These are phyloP conservation scores for Halichoerus grypus DNA, from an alignment of 2,113 vertebrate species.

Conservation along the genomic window DNA sequence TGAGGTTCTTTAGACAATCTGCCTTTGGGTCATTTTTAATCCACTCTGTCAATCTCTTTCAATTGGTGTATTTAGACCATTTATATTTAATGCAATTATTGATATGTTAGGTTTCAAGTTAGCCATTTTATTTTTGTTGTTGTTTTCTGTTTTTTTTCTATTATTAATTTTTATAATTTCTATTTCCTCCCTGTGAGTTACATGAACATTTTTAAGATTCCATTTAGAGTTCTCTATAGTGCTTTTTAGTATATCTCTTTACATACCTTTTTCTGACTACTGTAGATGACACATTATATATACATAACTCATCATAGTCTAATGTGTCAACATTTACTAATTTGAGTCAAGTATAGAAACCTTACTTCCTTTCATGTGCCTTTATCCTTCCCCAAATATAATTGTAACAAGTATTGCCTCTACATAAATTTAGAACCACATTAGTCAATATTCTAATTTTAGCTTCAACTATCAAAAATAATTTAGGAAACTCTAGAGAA, in stretches of 20 bases:
- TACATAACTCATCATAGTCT: background rate
- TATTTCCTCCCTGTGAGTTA: background rate
- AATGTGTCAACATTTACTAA: background rate
- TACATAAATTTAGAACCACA: background rate
- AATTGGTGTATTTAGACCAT: background rate
- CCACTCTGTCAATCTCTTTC: background rate
- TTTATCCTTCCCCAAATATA: background rate
- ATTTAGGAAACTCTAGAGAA: background rate
- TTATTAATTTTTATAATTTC: background rate
- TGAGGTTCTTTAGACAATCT: background rate
- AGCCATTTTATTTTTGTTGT: background rate
- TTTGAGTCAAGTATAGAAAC: background rate
- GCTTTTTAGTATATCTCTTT: background rate
- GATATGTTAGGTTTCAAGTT: background rate
- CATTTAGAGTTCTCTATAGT: background rate
- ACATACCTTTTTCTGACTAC: background rate
- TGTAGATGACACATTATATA: background rate
- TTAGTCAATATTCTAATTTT: background rate
- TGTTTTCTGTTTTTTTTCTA: background rate
- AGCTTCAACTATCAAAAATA: background rate
- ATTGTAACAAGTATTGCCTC: background rate
- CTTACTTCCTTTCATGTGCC: background rate
- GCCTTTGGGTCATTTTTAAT: background rate
- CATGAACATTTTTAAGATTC: background rate
- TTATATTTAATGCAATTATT: background rate